These are phyloP conservation scores for Rosalia funebris DNA, from an alignment of 2,888 invertebrate genomes.

Conservation along the genomic window DNA sequence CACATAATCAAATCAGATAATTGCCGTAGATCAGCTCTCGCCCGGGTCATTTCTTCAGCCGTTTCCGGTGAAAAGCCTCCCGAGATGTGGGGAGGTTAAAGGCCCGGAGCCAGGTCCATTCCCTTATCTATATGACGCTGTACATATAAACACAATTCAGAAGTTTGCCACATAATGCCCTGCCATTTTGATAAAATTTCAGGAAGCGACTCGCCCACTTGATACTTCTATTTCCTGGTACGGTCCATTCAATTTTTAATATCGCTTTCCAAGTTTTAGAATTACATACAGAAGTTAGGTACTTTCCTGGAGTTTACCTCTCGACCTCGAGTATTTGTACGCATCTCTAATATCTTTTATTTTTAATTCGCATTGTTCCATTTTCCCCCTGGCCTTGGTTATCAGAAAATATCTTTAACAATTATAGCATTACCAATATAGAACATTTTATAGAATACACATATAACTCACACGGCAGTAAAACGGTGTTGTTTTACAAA, in stretches of 20 bases:
- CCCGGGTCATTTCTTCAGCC: slow-evolving; percentile 20
- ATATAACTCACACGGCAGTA: no score
- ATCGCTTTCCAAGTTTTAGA: slow-evolving; percentile 45
- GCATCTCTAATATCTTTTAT: slow-evolving; percentile 19
- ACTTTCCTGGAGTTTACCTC: slow-evolving; percentile 29
- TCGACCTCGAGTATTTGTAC: slow-evolving; percentile 33
- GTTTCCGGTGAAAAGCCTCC: slow-evolving; percentile 17
- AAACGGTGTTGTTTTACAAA: no score
- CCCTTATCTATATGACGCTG: slow-evolving; percentile 40
- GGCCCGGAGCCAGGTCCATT: slow-evolving; percentile 13
- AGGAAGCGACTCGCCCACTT: slow-evolving; percentile 43
- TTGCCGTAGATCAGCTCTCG: slow-evolving; percentile 26
- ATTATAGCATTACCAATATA: no score
- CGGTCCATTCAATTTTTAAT: slow-evolving; percentile 50
- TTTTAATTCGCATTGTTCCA: slow-evolving; percentile 10
- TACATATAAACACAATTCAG: slow-evolving; percentile 45
- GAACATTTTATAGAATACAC: no score
- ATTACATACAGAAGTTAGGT: slow-evolving; percentile 46
- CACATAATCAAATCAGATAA: slow-evolving; percentile 33
- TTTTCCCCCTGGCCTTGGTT: no score
- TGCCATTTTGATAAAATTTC: slow-evolving; percentile 45
- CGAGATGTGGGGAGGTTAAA: slow-evolving; percentile 12
- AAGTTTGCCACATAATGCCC: slow-evolving; percentile 43
- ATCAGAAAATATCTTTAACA: no score
- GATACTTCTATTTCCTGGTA: slow-evolving; percentile 48